phyloP scores from a whole-genome alignment of 2,113 vertebrate genomes.

The Addax nasomaculatus region DNA sequence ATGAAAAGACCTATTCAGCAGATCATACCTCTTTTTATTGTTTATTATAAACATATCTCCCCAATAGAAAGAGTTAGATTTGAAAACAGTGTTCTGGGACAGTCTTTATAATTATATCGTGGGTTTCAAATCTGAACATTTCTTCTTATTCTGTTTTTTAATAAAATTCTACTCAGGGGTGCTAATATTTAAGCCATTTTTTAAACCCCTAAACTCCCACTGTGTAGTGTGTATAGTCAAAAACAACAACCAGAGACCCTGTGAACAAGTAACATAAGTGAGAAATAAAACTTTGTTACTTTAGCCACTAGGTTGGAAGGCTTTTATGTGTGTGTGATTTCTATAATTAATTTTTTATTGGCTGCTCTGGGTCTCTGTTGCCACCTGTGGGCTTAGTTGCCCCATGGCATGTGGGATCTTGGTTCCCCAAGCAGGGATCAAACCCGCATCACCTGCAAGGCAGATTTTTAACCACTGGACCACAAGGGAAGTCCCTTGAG shows the following conservation, averaged over 20 bases:
- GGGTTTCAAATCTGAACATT: not conserved
- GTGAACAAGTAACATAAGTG: not conserved
- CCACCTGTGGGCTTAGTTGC: not conserved
- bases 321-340: not conserved
- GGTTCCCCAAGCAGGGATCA: not conserved
- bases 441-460: not conserved
- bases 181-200: not conserved
- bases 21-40: constrained; percentile 23
- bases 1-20: constrained; percentile 51
- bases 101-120: not conserved
- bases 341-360: not conserved
- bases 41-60: constrained; percentile 20
- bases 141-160: constrained; percentile 17
- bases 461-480: not conserved
- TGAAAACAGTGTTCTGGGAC: not conserved
- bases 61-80: not conserved
- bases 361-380: not conserved
- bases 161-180: not conserved
- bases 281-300: constrained; percentile 9
- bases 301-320: not conserved
- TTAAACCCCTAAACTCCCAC: not conserved
- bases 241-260: not conserved
- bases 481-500: not conserved
- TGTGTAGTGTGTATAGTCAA: not conserved
- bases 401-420: not conserved